phyloP scores from a whole-genome alignment of 2,888 invertebrate species.

The Timema podura region DNA sequence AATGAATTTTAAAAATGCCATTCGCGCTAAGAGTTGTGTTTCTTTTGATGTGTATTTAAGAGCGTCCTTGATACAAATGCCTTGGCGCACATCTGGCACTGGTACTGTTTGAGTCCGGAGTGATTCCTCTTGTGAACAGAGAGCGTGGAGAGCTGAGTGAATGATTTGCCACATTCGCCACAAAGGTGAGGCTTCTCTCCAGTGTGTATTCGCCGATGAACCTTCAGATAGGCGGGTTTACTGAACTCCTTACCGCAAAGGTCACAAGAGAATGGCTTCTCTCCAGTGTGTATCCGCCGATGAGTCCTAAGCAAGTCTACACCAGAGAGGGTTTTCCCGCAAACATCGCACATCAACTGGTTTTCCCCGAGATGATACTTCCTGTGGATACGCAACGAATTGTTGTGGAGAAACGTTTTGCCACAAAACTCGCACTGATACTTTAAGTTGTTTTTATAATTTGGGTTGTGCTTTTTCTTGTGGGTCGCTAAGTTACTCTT shows the following conservation, averaged over 20 bases:
- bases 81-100: conserved; percentile 39
- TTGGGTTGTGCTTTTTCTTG: conserved; percentile 36
- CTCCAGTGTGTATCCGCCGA: conserved; percentile 27
- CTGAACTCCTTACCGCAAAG: conserved; percentile 40
- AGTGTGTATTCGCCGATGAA: conserved; percentile 41
- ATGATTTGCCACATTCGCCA: conserved; percentile 40
- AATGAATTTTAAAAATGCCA: too few relatives aligned
- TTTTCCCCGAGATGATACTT: conserved; percentile 44
- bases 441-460: conserved; percentile 23
- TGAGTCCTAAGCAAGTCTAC: conserved; percentile 26
- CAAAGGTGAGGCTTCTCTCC: conserved; percentile 38
- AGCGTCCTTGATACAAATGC: conserved; percentile 28
- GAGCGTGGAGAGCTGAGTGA: conserved; percentile 44
- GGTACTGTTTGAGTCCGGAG: conserved; percentile 40
- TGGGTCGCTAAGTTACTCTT: conserved; percentile 41
- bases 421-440: conserved; percentile 38
- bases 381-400: conserved; percentile 35
- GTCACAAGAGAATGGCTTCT: conserved; percentile 29
- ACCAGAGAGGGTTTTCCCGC: conserved; percentile 40
- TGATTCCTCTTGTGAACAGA: conserved; percentile 43
- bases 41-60: conserved; percentile 25
- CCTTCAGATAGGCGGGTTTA: conserved; percentile 37
- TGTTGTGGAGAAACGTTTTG: conserved; percentile 35
- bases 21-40: too few relatives aligned
- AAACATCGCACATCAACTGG: conserved; percentile 44